Base-by-base conservation (phyloP, 2,888 invertebrate genomes). In the Alloscopus bannaensis region DNA sequence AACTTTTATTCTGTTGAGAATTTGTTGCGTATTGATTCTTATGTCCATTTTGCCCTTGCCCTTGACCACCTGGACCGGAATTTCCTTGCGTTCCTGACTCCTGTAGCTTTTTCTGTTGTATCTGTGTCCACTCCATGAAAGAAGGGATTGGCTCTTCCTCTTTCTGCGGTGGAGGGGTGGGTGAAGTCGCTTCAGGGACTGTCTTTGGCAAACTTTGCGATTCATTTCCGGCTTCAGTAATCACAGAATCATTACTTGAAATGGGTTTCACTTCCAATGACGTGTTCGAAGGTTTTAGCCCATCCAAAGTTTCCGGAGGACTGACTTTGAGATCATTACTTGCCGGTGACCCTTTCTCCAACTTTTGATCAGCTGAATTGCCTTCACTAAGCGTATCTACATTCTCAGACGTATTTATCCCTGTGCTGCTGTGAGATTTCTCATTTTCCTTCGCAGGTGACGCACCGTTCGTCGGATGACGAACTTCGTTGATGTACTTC, bases 81-180 rank as follows among this genome's bases (percentile, higher is more conserved):
- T 24, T 45, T 4, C 81, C 82, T 59, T 79, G 78, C 3, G 62
- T 69, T 20, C 68, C 70, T 18, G 70, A 68, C 18, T 79, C 55
- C 0, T 81, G 71, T 13, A 83, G 50, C 22, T 84, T 84, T 66
- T 82, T 72, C 24, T 84, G 82, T 40, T 86, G 84, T 8, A 82
- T 80, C 47, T 85, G 84, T 20, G 86, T 84, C 86, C 86, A 86
- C 76, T 86, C 86, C 60, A 83, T 78, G 75, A 84, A 86, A 13
- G 86, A 86, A 11, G 86, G 86, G 65, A 86, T 84, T 26, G 83
- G 80, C 20, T 84, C 84, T 45, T 84, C 84, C 24, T 82, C 80
- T 29, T 80, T 59, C 40, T 81, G 83, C 8, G 79, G 62, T 16
- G 45, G 11, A 22, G 28, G 26, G 4, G 40, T 16, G 16, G 55